Conservation (phyloP, 1,140 invertebrate species). For the Aphaenogaster ashmeadi region DNA sequence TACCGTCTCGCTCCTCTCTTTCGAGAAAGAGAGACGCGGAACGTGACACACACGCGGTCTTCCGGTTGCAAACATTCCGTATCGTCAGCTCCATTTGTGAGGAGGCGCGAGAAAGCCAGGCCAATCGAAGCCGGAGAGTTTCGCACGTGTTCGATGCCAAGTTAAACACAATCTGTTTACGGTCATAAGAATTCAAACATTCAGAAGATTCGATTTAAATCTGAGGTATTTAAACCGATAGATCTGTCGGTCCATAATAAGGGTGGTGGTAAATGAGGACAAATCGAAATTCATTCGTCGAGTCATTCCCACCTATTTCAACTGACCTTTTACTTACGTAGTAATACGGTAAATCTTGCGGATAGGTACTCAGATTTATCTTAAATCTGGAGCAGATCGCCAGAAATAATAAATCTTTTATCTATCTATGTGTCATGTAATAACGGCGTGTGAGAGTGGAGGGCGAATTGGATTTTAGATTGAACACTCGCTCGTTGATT, state of each 20-base stretch:
- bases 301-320: neutral
- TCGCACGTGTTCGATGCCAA: conserved; percentile 48
- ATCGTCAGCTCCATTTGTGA: conserved; percentile 2
- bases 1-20: conserved; percentile 11
- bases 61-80: conserved; percentile 27
- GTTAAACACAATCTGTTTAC: conserved; percentile 16
- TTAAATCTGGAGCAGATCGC: conserved; percentile 20
- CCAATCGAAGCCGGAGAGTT: conserved; percentile 48
- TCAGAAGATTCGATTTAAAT: conserved; percentile 6
- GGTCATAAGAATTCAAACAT: neutral
- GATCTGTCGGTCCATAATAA: neutral
- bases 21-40: neutral
- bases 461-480: conserved; percentile 57
- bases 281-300: neutral
- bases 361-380: conserved; percentile 9
- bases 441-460: conserved; percentile 9
- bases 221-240: neutral
- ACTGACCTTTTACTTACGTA: neutral
- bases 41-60: neutral
- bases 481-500: conserved; percentile 48
- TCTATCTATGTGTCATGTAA: conserved; percentile 33
- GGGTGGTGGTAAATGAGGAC: neutral
- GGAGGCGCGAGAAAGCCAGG: conserved; percentile 46
- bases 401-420: conserved; percentile 53
- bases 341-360: neutral